phyloP scores from a whole-genome alignment of 2,797 vertebrate genomes.

The Buceros bicornis region DNA sequence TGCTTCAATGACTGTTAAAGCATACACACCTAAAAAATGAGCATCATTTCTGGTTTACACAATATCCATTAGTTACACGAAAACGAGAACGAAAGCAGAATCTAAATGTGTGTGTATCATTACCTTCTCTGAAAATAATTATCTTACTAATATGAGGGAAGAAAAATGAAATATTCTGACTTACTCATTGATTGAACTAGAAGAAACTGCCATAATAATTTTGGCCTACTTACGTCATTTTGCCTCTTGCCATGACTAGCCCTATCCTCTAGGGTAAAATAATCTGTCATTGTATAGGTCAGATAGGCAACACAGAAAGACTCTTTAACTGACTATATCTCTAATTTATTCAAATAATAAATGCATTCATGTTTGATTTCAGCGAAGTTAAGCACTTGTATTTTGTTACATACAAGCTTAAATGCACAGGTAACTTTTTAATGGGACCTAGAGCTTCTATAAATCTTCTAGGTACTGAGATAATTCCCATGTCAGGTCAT shows the following conservation, averaged over 20 bases:
- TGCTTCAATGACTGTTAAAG: background rate
- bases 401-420: background rate
- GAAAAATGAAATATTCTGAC: background rate
- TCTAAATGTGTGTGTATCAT: background rate
- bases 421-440: background rate
- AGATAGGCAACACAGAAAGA: background rate
- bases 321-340: background rate
- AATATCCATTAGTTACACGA: accelerated
- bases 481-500: background rate
- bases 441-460: background rate
- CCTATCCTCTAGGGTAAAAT: background rate
- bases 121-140: background rate
- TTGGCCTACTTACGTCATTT: background rate
- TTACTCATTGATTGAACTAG: background rate
- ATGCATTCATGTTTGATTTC: background rate
- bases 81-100: background rate
- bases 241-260: background rate
- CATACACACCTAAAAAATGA: background rate
- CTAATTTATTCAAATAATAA: background rate
- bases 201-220: background rate
- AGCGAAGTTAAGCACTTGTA: background rate
- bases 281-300: background rate
- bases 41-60: background rate
- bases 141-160: background rate
- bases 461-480: background rate